Conservation (phyloP, 2,113 vertebrate genomes). For the Xiphias gladius region DNA sequence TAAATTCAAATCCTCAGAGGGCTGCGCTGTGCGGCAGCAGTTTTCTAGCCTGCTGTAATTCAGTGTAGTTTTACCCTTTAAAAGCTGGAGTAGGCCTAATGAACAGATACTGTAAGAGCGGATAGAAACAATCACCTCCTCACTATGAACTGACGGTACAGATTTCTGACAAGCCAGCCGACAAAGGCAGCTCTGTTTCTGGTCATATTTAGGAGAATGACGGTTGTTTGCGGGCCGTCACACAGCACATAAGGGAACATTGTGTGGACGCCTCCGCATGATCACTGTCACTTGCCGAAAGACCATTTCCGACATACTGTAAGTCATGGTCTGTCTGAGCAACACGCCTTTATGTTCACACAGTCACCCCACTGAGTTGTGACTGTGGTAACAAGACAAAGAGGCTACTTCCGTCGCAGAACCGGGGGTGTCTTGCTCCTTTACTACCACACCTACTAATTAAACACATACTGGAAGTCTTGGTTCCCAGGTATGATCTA, state of each 20-base stretch:
- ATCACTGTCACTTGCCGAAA: conserved; percentile 33
- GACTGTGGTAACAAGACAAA: neutral
- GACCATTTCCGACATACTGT: neutral
- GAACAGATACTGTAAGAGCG: neutral
- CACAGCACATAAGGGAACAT: conserved; percentile 1
- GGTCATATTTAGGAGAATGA: conserved; percentile 9
- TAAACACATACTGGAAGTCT: conserved; percentile 5
- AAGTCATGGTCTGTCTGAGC: neutral
- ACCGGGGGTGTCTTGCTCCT: neutral
- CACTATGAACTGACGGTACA: neutral
- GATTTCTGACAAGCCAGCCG: neutral
- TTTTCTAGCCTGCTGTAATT: neutral
- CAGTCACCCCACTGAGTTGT: neutral
- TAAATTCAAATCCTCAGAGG: neutral
- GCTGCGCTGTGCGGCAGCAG: no score
- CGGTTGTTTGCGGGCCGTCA: neutral
- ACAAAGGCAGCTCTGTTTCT: conserved; percentile 41
- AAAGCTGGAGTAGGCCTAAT: neutral
- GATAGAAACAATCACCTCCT: neutral
- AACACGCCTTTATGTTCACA: conserved; percentile 33
- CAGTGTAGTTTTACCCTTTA: neutral
- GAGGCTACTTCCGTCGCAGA: neutral
- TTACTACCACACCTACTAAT: conserved; percentile 10
- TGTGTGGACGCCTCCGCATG: conserved; percentile 9
- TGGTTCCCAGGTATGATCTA: neutral